Evolutionary conservation across 2,113 vertebrate species (phyloP).

Genomic region (Hylia prasina): DNA sequence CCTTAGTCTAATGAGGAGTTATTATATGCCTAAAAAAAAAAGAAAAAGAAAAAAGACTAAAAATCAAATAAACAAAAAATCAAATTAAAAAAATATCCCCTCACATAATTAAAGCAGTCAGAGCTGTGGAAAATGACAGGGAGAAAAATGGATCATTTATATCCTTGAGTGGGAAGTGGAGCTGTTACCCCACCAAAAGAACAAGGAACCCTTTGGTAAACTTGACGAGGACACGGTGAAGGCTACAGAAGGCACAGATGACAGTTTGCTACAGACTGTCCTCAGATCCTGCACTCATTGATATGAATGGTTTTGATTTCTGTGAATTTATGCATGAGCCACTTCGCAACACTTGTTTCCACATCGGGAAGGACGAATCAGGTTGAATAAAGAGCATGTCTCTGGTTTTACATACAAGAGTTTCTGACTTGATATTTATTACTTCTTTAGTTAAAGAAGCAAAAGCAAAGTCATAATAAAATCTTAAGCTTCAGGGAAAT

Average conservation of each 20-base stretch:
- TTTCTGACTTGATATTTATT: neutral
- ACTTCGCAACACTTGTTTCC: neutral
- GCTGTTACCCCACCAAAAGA: neutral
- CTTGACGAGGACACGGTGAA: neutral
- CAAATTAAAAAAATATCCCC: rapidly evolving
- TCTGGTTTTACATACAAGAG: neutral
- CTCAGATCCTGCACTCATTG: neutral
- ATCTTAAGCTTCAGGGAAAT: neutral
- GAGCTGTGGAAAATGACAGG: neutral
- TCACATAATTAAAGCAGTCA: neutral
- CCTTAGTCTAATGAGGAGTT: neutral
- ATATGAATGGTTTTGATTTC: neutral
- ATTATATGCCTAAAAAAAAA: neutral
- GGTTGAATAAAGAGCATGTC: neutral
- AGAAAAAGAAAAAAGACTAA: neutral
- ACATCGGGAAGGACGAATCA: neutral
- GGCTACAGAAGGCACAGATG: rapidly evolving
- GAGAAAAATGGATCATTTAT: neutral
- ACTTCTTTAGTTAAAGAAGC: neutral
- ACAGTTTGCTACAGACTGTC: neutral
- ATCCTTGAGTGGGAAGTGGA: neutral
- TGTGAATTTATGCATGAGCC: neutral
- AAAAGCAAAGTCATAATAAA: neutral
- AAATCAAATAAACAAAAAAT: neutral
- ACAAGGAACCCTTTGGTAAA: neutral